Evolutionary conservation across 2,113 vertebrate genomes (phyloP).

Genomic region (Felis catus): F.catus_Fca126_mat1.0 CM031413.1:77889001-77889500

Average conservation of each 20-base stretch:
- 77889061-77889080: too few species aligned
- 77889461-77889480: slow-evolving; percentile 23
- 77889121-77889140: too few species aligned
- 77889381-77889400: background rate
- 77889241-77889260: too few species aligned
- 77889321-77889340: background rate
- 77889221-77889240: too few species aligned
- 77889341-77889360: background rate
- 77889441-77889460: background rate
- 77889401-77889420: slow-evolving; percentile 14
- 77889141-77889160: too few species aligned
- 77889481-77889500: background rate
- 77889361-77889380: background rate
- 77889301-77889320: background rate
- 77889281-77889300: background rate
- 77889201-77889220: too few species aligned
- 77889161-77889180: too few species aligned
- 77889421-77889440: slow-evolving; percentile 33
- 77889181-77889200: too few species aligned
- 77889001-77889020: background rate
- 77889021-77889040: background rate
- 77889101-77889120: too few species aligned
- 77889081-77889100: too few species aligned
- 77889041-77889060: background rate
- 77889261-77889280: too few species aligned